Base-by-base conservation (phyloP, 2,113 vertebrate genomes). In the Boulengeromyrus knoepffleri region DNA sequence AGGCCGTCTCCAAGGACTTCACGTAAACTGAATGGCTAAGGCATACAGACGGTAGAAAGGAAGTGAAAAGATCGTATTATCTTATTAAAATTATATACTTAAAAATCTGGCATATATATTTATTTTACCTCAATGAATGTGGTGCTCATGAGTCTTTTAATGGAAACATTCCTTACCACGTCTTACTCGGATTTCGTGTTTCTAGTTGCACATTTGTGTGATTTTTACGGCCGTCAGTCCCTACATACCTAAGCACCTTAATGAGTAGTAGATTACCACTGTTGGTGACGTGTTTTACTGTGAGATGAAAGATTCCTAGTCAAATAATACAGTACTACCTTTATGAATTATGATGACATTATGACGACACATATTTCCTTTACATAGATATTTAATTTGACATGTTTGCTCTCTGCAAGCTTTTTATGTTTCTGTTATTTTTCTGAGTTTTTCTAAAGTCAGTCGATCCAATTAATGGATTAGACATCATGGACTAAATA, bases 1-100 rank as follows among this genome's bases (percentile, higher is more conserved):
- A 98, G 93, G 97, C 97, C 0, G 97, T 98, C 92, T 96, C 97
- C 50, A 98, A 98, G 92, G 97, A 98, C 95, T 98, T 97, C 92
- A 96, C 97, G 90, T 98, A 95, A 96, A 56, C 19, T 21, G 8
- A 10, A 21, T 19, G 31, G 47, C 19, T n/a, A 42, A 15, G 46
- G 49, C 13, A 47, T 6, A n/a, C 42, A 21, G 42, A 15, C 31
- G 53, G 39, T 27, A 47, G 27, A 19, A 24, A 46, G 56, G 13
- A 53, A 21, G 31, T 8, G 47, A 46, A 89, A 89, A 56, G 19
- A 86, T 31, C 47, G 0, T 53, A 42, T 53, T 19, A 13, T 56
- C 74, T 13, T 47, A 8, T 47, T 85, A 10, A 45, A 46, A 85
- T 46, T 24, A 47, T n/a, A n/a, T 47, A 47, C 39, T 42, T 19